Conservation (phyloP, 2,888 invertebrate genomes). For the Nezara viridula region DNA sequence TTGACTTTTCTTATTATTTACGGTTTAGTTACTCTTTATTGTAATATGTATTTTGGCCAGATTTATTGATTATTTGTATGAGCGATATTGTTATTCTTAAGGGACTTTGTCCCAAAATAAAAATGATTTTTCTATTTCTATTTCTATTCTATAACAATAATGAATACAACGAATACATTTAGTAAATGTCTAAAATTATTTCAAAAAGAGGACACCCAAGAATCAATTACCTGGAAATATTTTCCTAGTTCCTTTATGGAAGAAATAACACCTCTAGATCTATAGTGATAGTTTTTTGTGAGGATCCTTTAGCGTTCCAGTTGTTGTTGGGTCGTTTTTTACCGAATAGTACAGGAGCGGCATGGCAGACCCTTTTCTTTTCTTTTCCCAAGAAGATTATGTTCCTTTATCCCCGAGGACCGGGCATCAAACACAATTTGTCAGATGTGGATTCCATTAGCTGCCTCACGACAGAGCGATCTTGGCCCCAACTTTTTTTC, state of each 20-base stretch:
- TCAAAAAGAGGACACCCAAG: neutral
- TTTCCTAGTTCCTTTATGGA: neutral
- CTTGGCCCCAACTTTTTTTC: neutral
- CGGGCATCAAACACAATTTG: conserved; percentile 47
- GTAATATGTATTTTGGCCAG: too few species aligned
- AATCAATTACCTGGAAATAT: neutral
- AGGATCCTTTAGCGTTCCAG: neutral
- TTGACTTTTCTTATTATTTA: too few species aligned
- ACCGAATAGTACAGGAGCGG: neutral
- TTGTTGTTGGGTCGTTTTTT: neutral
- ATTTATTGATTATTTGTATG: too few species aligned
- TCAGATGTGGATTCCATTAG: conserved; percentile 49
- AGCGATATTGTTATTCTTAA: too few species aligned
- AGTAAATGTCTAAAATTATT: too few species aligned
- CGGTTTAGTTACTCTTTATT: too few species aligned
- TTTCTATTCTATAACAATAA: too few species aligned
- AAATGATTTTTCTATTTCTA: too few species aligned
- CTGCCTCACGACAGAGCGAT: conserved; percentile 43
- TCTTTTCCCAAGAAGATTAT: conserved; percentile 39
- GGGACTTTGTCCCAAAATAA: too few species aligned
- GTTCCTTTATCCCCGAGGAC: conserved; percentile 14
- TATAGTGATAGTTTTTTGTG: conserved; percentile 24
- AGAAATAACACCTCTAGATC: neutral
- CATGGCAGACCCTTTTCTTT: neutral
- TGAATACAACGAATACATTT: too few species aligned